Percentiles rank a stretch among this genome's conserved stretches.
Evolutionary conservation across 2,797 vertebrate genomes (phyloP).

Genomic region (Lycodopsis pacificus): DNA sequence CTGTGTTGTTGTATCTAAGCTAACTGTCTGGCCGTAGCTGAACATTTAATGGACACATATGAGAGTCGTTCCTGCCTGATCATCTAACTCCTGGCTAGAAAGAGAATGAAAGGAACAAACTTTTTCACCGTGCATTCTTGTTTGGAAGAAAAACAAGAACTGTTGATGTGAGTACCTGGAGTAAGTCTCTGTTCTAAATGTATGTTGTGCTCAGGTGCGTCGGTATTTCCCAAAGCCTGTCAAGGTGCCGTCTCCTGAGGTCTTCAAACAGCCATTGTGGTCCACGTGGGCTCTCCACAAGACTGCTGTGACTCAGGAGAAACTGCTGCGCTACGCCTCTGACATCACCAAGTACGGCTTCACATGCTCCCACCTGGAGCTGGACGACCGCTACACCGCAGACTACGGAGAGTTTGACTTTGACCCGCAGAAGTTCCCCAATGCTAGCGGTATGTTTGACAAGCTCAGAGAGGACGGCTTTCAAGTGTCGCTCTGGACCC

Average conservation of each 20-base stretch:
- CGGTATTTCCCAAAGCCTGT: constrained; percentile 95
- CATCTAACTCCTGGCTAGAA: not conserved
- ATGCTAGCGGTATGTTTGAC: constrained; percentile 89
- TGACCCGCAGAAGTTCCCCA: constrained; percentile 91
- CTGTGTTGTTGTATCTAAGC: not conserved
- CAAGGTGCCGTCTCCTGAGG: constrained; percentile 88
- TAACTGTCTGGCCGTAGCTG: not conserved
- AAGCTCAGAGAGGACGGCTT: constrained; percentile 87
- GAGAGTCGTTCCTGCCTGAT: not conserved
- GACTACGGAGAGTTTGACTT: constrained; percentile 95
- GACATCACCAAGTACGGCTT: constrained; percentile 88
- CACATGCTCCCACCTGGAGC: constrained; percentile 92
- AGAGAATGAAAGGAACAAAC: not conserved
- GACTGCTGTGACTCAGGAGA: constrained; percentile 87
- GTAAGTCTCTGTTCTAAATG: constrained; percentile 2
- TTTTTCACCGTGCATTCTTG: not conserved
- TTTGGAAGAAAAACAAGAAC: not conserved
- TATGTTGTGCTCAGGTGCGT: constrained; percentile 81
- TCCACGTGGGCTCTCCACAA: constrained; percentile 94
- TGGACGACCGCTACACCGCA: constrained; percentile 91
- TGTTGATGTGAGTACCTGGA: not conserved
- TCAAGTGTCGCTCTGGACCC: constrained; percentile 92
- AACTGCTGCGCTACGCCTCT: constrained; percentile 83
- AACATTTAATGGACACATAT: not conserved
- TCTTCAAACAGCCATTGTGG: constrained; percentile 94